phyloP scores from a whole-genome alignment of 2,888 invertebrate genomes.

The Entomobrya multifasciata region DNA sequence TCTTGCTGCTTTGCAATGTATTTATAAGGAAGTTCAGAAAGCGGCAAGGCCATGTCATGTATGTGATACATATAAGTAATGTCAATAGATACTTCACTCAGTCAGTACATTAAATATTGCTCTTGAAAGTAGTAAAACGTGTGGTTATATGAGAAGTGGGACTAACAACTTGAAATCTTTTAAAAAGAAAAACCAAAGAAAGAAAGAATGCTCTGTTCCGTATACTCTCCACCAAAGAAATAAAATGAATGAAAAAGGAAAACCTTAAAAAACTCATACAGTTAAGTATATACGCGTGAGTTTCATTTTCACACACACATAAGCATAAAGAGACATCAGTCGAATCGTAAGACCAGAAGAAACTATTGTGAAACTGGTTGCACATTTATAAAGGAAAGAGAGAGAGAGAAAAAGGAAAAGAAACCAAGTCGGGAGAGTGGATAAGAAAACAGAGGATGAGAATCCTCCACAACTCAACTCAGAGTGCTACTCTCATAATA shows the following conservation, averaged over 20 bases:
- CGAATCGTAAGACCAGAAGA: background rate
- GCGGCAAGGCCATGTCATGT: constrained; percentile 33
- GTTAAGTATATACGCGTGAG: too few species aligned
- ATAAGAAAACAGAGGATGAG: too few species aligned
- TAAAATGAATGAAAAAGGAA: constrained; percentile 22
- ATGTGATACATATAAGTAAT: constrained; percentile 4
- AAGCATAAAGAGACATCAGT: constrained; percentile 18
- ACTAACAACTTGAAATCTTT: constrained; percentile 6
- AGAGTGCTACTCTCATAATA: constrained; percentile 1
- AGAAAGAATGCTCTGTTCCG: background rate
- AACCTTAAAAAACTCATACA: background rate
- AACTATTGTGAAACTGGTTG: constrained; percentile 24
- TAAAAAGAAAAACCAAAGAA: constrained; percentile 9
- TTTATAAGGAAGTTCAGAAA: too few species aligned
- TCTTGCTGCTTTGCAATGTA: too few species aligned
- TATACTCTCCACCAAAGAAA: constrained; percentile 14
- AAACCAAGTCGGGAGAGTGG: too few species aligned
- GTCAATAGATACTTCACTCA: constrained; percentile 50
- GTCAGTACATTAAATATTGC: constrained; percentile 49
- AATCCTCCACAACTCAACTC: constrained; percentile 7
- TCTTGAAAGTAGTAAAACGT: constrained; percentile 15
- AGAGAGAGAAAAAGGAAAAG: too few species aligned
- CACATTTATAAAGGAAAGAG: background rate
- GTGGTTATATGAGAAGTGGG: background rate
- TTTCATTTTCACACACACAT: constrained; percentile 1